phyloP scores from a whole-genome alignment of 2,797 vertebrate species.

The Mormyrops boulengeri region DNA sequence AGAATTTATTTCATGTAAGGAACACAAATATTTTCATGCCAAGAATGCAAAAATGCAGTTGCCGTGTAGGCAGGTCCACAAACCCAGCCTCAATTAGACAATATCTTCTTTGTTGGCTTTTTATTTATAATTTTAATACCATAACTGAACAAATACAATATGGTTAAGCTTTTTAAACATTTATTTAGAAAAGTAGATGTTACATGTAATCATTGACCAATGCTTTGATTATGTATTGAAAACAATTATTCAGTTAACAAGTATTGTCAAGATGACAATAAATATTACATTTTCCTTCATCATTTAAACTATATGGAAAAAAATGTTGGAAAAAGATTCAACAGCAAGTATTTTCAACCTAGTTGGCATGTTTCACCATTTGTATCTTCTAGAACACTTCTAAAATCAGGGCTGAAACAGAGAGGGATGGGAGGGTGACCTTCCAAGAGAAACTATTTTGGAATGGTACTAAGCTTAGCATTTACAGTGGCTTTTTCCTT shows the following conservation, averaged over 20 bases:
- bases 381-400: background rate
- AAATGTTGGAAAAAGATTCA: background rate
- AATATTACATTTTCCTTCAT: background rate
- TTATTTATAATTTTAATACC: background rate
- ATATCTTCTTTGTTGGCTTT: background rate
- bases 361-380: background rate
- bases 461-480: slow-evolving; percentile 18
- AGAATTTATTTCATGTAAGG: background rate
- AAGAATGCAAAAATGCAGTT: slow-evolving; percentile 8
- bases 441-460: slow-evolving; percentile 19
- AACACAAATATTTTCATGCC: slow-evolving; percentile 29
- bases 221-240: background rate
- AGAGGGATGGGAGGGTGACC: background rate
- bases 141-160: background rate
- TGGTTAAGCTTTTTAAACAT: background rate
- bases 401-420: background rate
- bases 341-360: background rate
- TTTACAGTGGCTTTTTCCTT: slow-evolving; percentile 32
- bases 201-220: background rate
- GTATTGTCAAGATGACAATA: background rate
- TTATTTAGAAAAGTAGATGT: background rate
- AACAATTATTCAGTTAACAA: background rate
- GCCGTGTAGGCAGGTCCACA: slow-evolving; percentile 4
- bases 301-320: background rate
- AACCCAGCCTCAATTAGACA: slow-evolving; percentile 4